Evolutionary conservation across 1,140 invertebrate species (phyloP), one percentile per base, ranked within the genome.

Genomic region (Grapholita molesta): DNA sequence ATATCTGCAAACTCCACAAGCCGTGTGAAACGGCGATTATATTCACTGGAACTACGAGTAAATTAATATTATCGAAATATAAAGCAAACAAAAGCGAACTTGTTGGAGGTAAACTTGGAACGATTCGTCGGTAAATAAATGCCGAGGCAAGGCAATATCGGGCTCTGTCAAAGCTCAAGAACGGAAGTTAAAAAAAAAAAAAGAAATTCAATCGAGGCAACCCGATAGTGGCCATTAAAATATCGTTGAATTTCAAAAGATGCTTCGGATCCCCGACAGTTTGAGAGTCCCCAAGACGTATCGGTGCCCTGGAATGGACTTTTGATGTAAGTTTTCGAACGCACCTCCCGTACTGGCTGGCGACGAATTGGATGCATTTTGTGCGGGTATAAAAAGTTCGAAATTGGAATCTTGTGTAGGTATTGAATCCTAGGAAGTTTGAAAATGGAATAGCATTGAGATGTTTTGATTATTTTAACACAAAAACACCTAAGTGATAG

Each of bases 141-240:
- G 77, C 72, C 73, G 75, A 66, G 70, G 73, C 72, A 73, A 78
- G 76, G 82, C 85, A 86, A 85, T 86, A 86, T 86, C 80, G 79
- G 70, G 79, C 76, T 81, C 78, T 78, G 80, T 85, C 82, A 84
- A 84, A 84, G 83, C 84, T 75, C 70, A 73, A 77, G 73, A 70
- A 74, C 78, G 75, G 76, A 83, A 83, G 52, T 32, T 23, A 69
- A 76, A 78, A 77, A 83, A n/a, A n/a, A n/a, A 82, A 78, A 78
- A 23, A 67, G 66, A 66, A 76, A 85, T 82, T 74, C 75, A 84
- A 79, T 78, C 73, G 79, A 75, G 68, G 71, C 78, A 77, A 66
- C 71, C 78, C 81, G 78, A 88, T 84, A 87, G 82, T 85, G 83
- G 84, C 80, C 78, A 86, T 90, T 88, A 88, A 88, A 90, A 89